Evolutionary conservation across 2,797 vertebrate genomes (phyloP).

Genomic region (Muraenolepis orangiensis): DNA sequence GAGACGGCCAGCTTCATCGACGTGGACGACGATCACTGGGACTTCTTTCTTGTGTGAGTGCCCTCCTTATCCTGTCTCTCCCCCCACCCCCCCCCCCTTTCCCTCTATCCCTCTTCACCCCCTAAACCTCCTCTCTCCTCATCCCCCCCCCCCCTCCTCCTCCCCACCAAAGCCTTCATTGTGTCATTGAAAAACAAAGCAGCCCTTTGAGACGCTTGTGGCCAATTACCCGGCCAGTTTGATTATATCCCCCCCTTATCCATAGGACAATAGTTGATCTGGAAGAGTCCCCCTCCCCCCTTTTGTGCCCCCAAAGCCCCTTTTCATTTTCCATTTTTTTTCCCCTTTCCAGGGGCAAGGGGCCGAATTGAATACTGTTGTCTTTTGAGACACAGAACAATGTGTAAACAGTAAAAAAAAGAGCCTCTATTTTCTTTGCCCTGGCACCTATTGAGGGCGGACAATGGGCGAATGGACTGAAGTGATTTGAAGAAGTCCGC

Average conservation of each 20-base stretch:
- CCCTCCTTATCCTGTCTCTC: constrained; percentile 87
- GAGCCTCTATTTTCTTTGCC: constrained; percentile 99
- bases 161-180: constrained; percentile 54
- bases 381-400: constrained; percentile 97
- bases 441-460: constrained; percentile 97
- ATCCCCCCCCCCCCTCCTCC: constrained; percentile 67
- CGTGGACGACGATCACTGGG: constrained; percentile 96
- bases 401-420: constrained; percentile 99
- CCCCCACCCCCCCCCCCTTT: constrained; percentile 4
- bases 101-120: too few species aligned
- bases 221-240: constrained; percentile 97
- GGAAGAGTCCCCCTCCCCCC: constrained; percentile 93
- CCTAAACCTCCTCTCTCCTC: constrained; percentile 74
- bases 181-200: constrained; percentile 87
- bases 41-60: constrained; percentile 99
- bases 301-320: constrained; percentile 72
- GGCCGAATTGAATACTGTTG: constrained; percentile 99
- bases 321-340: constrained; percentile 81
- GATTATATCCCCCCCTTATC: constrained; percentile 90
- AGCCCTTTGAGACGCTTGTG: constrained; percentile 74
- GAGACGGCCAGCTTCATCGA: constrained; percentile 99
- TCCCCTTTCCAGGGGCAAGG: constrained; percentile 90
- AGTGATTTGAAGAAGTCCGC: constrained; percentile 99
- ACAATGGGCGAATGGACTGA: constrained; percentile 99
- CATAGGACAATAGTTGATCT: constrained; percentile 94